A percentile compares a stretch with the other conserved stretches of the same genome.
Conservation (phyloP, 2,888 invertebrate species). For the Euplexia lucipara region DNA sequence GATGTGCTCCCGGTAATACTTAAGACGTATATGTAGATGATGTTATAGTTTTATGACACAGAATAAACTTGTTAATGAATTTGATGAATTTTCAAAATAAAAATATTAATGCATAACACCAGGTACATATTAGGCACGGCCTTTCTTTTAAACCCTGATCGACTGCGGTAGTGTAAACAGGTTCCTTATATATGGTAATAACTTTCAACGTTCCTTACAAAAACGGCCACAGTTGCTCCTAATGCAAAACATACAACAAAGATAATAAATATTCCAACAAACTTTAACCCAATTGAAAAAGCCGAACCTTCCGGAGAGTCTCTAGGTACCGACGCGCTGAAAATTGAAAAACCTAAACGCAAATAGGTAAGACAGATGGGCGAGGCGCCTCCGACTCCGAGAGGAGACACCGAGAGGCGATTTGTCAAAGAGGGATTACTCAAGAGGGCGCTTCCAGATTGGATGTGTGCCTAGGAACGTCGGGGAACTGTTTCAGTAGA, state of each 20-base stretch:
- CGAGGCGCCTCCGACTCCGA: constrained; percentile 33
- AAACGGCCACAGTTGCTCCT: constrained; percentile 15
- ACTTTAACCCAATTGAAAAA: constrained; percentile 45
- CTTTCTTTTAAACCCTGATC: no score
- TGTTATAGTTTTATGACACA: not conserved
- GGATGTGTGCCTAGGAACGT: constrained; percentile 52
- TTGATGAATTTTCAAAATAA: not conserved
- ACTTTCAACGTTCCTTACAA: constrained; percentile 2
- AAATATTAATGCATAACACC: no score
- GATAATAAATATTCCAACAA: constrained; percentile 35
- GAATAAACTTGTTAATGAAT: constrained; percentile 1
- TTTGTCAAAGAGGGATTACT: constrained; percentile 70
- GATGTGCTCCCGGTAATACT: constrained; percentile 20
- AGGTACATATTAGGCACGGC: no score
- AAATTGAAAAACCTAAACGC: constrained; percentile 58
- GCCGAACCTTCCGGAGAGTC: constrained; percentile 32
- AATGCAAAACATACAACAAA: constrained; percentile 19
- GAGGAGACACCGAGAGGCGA: constrained; percentile 58
- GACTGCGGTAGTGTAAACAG: no score
- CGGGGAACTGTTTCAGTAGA: constrained; percentile 27
- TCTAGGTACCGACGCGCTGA: constrained; percentile 30
- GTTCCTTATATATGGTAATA: constrained; percentile 8
- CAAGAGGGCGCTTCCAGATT: constrained; percentile 50
- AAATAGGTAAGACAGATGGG: constrained; percentile 58
- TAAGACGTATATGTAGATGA: constrained; percentile 20